These are phyloP conservation scores for Galagoides demidoff DNA, from an alignment of 2,797 vertebrate genomes.

Conservation along the genomic window DNA sequence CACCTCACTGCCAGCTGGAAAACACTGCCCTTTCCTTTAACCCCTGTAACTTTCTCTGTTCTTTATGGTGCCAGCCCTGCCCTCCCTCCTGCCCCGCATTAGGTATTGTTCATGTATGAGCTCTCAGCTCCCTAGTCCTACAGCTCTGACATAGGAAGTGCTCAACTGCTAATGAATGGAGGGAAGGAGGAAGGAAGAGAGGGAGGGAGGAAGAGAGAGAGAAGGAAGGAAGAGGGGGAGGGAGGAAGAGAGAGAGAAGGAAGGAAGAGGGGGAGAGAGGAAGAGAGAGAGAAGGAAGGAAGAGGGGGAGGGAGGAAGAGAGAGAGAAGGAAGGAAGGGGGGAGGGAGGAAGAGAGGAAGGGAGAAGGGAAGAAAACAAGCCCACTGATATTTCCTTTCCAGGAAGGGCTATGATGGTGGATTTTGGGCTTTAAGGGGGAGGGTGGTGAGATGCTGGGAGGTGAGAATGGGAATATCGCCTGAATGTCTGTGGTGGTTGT, in stretches of 20 bases:
- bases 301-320: too few relatives aligned
- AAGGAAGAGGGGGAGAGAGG: too few relatives aligned
- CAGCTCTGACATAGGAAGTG: neutral
- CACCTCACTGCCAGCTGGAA: neutral
- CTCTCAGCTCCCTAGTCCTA: neutral
- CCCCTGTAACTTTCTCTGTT: too few relatives aligned
- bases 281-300: too few relatives aligned
- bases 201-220: neutral
- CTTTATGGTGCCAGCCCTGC: fast-evolving
- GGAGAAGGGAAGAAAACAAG: neutral
- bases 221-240: fast-evolving
- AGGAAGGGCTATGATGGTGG: neutral
- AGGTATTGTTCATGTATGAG: fast-evolving
- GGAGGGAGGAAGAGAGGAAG: neutral
- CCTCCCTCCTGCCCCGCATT: neutral
- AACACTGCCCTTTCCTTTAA: neutral
- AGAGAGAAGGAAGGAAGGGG: too few relatives aligned
- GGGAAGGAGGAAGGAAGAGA: neutral
- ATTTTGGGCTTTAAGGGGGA: neutral
- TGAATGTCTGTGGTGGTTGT: neutral
- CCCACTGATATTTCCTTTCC: neutral
- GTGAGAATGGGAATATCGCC: neutral
- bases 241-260: neutral
- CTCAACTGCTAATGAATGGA: neutral
- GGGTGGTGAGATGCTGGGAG: fast-evolving